phyloP scores from a whole-genome alignment of 2,888 invertebrate genomes.

The Apodemia mormo region DNA sequence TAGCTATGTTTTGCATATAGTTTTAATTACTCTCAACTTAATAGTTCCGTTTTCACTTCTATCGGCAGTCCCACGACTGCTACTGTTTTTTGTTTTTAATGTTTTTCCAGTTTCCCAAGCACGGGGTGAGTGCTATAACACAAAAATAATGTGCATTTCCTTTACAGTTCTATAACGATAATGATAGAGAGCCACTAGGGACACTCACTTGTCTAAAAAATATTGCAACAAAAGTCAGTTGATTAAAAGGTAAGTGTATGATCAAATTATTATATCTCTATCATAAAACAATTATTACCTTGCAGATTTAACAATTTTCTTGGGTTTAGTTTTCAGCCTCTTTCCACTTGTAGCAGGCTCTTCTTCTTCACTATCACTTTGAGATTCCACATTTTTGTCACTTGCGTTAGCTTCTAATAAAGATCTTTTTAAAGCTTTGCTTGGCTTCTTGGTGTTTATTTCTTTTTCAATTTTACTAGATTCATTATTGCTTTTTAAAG shows the following conservation, averaged over 20 bases:
- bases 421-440: conserved; percentile 66
- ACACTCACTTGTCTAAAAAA: no score
- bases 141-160: no score
- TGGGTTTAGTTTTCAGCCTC: conserved; percentile 73
- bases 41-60: no score
- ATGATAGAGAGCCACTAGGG: no score
- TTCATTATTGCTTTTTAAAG: conserved; percentile 44
- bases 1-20: no score
- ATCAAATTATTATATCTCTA: not conserved
- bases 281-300: conserved; percentile 48
- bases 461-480: conserved; percentile 47
- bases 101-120: no score
- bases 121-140: no score
- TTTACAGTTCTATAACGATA: no score
- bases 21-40: no score
- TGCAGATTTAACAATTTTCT: conserved; percentile 66
- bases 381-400: conserved; percentile 74
- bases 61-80: no score
- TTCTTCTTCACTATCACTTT: conserved; percentile 71
- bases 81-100: no score
- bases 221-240: no score
- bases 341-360: conserved; percentile 67
- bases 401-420: conserved; percentile 60
- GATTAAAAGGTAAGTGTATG: not conserved
- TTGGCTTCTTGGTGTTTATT: conserved; percentile 50